phyloP scores from a whole-genome alignment of 2,888 invertebrate genomes.

The Aphidoletes aphidimyza region DNA sequence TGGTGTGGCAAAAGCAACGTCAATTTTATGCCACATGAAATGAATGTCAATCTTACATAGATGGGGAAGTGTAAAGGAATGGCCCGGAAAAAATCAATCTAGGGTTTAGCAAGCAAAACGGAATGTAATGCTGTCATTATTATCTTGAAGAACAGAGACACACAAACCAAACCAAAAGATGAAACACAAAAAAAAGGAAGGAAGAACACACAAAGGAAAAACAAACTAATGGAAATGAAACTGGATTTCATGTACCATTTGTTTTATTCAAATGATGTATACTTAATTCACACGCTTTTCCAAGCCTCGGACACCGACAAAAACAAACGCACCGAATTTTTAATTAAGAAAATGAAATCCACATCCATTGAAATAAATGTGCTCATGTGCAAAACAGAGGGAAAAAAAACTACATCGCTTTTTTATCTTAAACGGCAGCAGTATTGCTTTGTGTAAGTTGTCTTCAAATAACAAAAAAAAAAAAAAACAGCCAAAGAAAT shows the following conservation, averaged over 20 bases:
- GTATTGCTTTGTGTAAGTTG: not conserved
- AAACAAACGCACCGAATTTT: conserved; percentile 16
- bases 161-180: too few relatives aligned
- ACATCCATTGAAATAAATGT: not conserved
- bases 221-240: conserved; percentile 28
- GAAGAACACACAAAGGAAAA: not conserved
- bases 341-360: conserved; percentile 44
- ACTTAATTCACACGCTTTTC: conserved; percentile 22
- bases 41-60: not conserved
- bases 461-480: not conserved
- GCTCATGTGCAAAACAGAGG: not conserved
- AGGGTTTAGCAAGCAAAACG: not conserved
- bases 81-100: not conserved
- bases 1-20: not conserved
- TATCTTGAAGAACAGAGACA: not conserved
- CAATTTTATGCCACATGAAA: not conserved
- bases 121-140: conserved; percentile 25
- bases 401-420: not conserved
- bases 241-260: conserved; percentile 45
- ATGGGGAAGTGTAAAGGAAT: not conserved
- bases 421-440: not conserved
- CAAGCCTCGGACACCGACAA: not conserved
- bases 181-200: too few relatives aligned
- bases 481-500: too few relatives aligned
- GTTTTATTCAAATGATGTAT: conserved; percentile 25